Conservation (phyloP, 2,113 vertebrate genomes). For the Oceanodroma tethys region DNA sequence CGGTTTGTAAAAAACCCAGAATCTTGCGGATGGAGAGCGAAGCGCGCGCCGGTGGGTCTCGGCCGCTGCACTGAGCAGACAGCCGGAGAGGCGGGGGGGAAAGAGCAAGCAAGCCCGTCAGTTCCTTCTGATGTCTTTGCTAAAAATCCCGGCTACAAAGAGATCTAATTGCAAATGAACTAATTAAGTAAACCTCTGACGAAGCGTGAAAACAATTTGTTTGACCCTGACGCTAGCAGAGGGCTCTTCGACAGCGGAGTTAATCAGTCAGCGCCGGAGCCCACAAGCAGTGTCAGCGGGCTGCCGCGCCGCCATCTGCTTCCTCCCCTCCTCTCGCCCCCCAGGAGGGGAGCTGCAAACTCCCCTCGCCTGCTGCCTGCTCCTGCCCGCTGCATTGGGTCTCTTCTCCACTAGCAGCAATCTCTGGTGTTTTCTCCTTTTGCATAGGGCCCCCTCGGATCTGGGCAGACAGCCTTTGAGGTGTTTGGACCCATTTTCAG, state of each 20-base stretch:
- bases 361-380: background rate
- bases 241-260: conserved; percentile 75
- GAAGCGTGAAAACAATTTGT: conserved; percentile 88
- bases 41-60: background rate
- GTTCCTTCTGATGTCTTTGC: conserved; percentile 85
- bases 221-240: conserved; percentile 81
- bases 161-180: conserved; percentile 87
- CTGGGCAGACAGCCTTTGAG: background rate
- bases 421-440: background rate
- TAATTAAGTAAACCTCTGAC: conserved; percentile 88
- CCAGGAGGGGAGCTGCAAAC: background rate
- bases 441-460: rapidly evolving
- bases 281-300: conserved; percentile 73
- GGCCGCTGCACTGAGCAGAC: background rate
- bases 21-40: rapidly evolving
- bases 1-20: background rate
- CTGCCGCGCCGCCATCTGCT: conserved; percentile 70
- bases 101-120: conserved; percentile 57
- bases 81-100: background rate
- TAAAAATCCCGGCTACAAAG: conserved; percentile 83
- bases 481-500: background rate
- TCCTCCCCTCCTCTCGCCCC: conserved; percentile 23
- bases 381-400: background rate
- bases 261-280: conserved; percentile 83
- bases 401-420: background rate